phyloP scores from a whole-genome alignment of 2,113 vertebrate genomes.

The Amphiprion percula region DNA sequence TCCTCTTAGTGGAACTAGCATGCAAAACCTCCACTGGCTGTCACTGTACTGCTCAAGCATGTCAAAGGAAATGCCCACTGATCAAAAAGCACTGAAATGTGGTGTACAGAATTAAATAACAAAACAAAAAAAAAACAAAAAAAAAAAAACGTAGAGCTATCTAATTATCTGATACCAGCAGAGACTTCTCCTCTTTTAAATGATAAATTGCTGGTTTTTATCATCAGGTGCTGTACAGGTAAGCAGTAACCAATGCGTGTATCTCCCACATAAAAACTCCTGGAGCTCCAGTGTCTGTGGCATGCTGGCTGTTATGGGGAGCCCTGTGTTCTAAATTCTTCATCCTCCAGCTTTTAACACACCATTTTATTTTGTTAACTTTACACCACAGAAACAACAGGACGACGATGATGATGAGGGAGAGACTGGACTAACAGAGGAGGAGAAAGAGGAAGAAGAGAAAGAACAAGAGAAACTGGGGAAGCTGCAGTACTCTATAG shows the following conservation, averaged over 20 bases:
- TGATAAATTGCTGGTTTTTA: constrained; percentile 49
- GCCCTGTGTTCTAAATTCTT: neutral
- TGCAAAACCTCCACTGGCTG: constrained; percentile 73
- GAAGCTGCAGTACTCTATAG: constrained; percentile 96
- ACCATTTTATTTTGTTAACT: constrained; percentile 24
- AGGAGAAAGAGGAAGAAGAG: constrained; percentile 95
- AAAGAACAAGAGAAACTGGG: constrained; percentile 97
- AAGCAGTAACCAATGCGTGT: constrained; percentile 62
- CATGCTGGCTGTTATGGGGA: constrained; percentile 81
- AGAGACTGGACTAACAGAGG: constrained; percentile 93
- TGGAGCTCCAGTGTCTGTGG: constrained; percentile 79
- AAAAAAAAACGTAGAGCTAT: neutral
- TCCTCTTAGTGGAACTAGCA: constrained; percentile 68
- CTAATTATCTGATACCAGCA: constrained; percentile 53
- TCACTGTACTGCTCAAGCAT: constrained; percentile 73
- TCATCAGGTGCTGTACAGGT: constrained; percentile 63
- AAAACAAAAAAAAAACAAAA: no score
- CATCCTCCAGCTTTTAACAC: constrained; percentile 6
- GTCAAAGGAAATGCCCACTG: constrained; percentile 60
- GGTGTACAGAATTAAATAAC: neutral
- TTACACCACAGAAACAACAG: constrained; percentile 86
- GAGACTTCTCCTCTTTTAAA: constrained; percentile 48
- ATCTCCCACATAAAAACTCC: constrained; percentile 60
- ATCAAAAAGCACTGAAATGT: constrained; percentile 29
- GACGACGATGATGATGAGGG: constrained; percentile 93